Evolutionary conservation across 1,140 invertebrate species (phyloP).

Genomic region (Drosophila persimilis): DNA sequence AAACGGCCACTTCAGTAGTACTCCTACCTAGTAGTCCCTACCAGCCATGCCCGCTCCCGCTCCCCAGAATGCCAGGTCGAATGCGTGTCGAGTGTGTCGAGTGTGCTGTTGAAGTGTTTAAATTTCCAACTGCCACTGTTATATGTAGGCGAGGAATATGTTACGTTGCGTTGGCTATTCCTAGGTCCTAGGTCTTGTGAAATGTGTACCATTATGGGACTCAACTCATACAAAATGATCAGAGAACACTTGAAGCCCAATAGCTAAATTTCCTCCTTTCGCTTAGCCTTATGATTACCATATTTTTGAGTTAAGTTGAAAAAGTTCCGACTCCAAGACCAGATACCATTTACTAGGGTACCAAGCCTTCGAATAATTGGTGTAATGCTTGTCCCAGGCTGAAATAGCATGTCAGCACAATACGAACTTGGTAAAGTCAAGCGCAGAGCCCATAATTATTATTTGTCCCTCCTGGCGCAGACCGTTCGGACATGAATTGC

Average conservation of each 20-base stretch:
- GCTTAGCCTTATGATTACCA: too few relatives aligned
- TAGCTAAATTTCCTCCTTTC: too few relatives aligned
- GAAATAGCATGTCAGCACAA: constrained; percentile 74
- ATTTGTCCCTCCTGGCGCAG: constrained; percentile 20
- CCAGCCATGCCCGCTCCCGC: too few relatives aligned
- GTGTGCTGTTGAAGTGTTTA: constrained; percentile 59
- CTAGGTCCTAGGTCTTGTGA: too few relatives aligned
- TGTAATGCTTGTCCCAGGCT: background rate
- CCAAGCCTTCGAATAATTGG: constrained; percentile 1
- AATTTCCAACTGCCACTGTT: constrained; percentile 63
- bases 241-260: too few relatives aligned
- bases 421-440: constrained; percentile 39
- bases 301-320: background rate
- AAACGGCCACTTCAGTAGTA: constrained; percentile 49
- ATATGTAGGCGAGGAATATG: constrained; percentile 9
- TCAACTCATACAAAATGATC: too few relatives aligned
- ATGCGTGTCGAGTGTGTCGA: constrained; percentile 45
- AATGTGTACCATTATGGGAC: too few relatives aligned
- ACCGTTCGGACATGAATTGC: constrained; percentile 69
- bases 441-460: constrained; percentile 66
- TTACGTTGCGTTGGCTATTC: too few relatives aligned
- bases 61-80: constrained; percentile 21
- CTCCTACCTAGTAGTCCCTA: constrained; percentile 4
- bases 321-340: background rate
- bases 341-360: constrained; percentile 7